Base-by-base conservation (phyloP, 2,888 invertebrate species). In the Microctonus aethiopoides region DNA sequence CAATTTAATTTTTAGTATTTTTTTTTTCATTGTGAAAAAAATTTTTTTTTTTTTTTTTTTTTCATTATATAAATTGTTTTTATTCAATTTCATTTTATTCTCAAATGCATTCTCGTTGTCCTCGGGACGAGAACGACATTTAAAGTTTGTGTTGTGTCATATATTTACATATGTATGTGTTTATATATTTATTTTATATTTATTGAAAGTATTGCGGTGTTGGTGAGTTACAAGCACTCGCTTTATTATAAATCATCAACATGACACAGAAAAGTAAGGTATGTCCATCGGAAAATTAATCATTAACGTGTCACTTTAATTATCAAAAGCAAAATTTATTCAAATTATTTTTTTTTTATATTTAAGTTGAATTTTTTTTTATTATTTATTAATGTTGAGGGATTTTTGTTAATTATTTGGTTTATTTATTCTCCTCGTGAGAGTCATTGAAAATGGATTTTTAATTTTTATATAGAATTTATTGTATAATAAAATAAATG, bases 211-310 rank as follows among this genome's bases (percentile, higher is more conserved):
- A n/a, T n/a, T n/a, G n/a, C n/a, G n/a, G n/a, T n/a, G n/a, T n/a
- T n/a, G n/a, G 39, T 41, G 24, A 10, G 39, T 61, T 46, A 10
- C 26, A 32, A 51, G 46, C 32, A 26, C 26, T 24, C 51, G 32
- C 22, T 63, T 34, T 34, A 16, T 52, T n/a, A 59, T 64, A 65
- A 57, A 41, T 60, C 59, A 11, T 51, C 62, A 67, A 70, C 32
- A 82, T 82, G 82, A 76, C 81, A 73, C 81, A 80, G 7, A 82
- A 81, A 64, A 80, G 76, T 65, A 82, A 82, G 82, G 82, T 82
- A 81, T 67, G 80, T 76, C 59, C 2, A 16, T 46, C 16, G 46
- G 16, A 46, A 20, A 46, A 46, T 46, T 16, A 16, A 46, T 46
- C 16, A 46, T 46, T 7, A 20, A 7, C 16, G 29, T 46, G 6